phyloP scores from a whole-genome alignment of 2,888 invertebrate genomes.

The Dicranocentrus wangi region DNA sequence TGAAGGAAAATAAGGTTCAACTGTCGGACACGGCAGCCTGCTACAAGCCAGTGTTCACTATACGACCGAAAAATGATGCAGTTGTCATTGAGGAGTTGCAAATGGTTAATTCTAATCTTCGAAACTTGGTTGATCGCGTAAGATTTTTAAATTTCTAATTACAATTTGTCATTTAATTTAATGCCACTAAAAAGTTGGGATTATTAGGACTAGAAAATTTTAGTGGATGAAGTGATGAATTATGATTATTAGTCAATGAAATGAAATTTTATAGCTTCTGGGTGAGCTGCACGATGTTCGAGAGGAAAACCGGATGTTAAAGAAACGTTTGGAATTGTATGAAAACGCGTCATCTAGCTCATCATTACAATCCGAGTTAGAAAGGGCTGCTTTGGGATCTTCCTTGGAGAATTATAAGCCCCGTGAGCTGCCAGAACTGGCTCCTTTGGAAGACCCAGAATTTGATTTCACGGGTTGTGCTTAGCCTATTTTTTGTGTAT shows the following conservation, averaged over 20 bases:
- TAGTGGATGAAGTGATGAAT: no score
- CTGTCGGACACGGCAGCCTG: conserved; percentile 34
- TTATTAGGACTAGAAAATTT: no score
- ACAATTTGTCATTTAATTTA: conserved; percentile 3
- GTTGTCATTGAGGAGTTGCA: conserved; percentile 72
- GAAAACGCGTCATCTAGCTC: conserved; percentile 50
- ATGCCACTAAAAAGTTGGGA: background rate
- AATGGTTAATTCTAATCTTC: conserved; percentile 69
- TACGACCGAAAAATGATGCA: conserved; percentile 70
- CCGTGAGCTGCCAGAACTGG: conserved; percentile 65
- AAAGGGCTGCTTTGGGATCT: conserved; percentile 14
- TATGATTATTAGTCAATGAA: no score
- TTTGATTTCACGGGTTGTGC: conserved; percentile 53
- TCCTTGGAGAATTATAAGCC: conserved; percentile 49
- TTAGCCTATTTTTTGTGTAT: background rate
- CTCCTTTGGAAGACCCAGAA: conserved; percentile 65
- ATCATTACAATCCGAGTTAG: conserved; percentile 30
- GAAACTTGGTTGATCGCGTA: conserved; percentile 69
- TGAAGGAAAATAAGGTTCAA: conserved; percentile 30
- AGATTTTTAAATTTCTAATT: no score
- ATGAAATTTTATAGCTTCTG: conserved; percentile 50
- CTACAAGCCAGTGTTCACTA: conserved; percentile 53
- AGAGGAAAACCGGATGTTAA: conserved; percentile 64
- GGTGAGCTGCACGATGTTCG: conserved; percentile 64
- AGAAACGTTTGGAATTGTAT: conserved; percentile 50